Percentiles rank a stretch among this genome's conserved stretches.
Evolutionary conservation across 2,113 vertebrate species (phyloP).

Genomic region (Fulica atra): DNA sequence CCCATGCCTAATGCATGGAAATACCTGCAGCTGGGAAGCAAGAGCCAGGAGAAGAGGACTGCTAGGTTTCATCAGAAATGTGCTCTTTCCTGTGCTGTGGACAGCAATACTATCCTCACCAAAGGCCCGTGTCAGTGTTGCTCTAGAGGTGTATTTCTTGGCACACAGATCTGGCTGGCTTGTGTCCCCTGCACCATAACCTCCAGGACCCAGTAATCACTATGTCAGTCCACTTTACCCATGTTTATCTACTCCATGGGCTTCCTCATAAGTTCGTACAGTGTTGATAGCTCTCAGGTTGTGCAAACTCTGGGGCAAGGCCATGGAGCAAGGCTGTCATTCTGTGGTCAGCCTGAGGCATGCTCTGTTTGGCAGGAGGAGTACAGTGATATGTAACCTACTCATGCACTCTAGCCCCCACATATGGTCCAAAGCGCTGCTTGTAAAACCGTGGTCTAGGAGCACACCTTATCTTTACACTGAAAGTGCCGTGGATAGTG

Average conservation of each 20-base stretch:
- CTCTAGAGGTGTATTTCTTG: not conserved
- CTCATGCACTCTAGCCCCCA: not conserved
- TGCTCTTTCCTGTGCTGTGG: not conserved
- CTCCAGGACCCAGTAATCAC: not conserved
- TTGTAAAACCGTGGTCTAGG: not conserved
- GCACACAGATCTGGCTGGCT: not conserved
- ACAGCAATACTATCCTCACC: not conserved
- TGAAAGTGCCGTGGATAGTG: not conserved
- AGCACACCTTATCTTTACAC: not conserved
- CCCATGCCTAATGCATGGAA: not conserved
- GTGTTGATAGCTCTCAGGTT: not conserved
- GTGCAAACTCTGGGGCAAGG: not conserved
- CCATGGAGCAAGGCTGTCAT: not conserved
- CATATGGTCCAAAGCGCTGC: not conserved
- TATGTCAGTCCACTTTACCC: not conserved
- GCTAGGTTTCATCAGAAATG: not conserved
- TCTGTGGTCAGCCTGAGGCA: not conserved
- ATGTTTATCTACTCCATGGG: not conserved
- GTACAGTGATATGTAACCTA: rapidly evolving
- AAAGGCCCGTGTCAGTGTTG: rapidly evolving
- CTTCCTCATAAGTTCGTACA: not conserved
- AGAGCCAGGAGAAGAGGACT: not conserved
- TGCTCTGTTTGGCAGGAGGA: not conserved
- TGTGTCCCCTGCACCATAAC: not conserved
- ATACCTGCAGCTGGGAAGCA: not conserved